Evolutionary conservation across 2,797 vertebrate genomes (phyloP).

Genomic region (Anguilla anguilla): DNA sequence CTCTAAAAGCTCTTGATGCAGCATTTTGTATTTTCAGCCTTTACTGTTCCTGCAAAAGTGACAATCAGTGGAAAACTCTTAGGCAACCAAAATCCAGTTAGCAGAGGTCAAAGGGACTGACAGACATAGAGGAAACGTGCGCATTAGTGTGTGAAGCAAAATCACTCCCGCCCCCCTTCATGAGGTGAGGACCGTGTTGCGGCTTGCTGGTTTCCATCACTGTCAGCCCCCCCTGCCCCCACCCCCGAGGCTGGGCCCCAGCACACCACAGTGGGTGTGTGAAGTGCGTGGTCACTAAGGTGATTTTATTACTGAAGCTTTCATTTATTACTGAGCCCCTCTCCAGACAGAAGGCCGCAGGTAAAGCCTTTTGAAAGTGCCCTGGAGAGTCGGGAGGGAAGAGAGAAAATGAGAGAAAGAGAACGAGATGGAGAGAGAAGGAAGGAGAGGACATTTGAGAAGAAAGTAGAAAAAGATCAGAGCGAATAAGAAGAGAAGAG

Average conservation of each 20-base stretch:
- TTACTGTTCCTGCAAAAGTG: not conserved
- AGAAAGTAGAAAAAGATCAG: not conserved
- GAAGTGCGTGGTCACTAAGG: not conserved
- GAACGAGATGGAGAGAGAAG: not conserved
- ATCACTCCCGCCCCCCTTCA: not conserved
- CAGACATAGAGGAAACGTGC: not conserved
- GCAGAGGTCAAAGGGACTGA: not conserved
- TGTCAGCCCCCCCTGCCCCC: constrained; percentile 36
- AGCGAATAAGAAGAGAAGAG: not conserved
- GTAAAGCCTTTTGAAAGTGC: not conserved
- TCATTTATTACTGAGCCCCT: not conserved
- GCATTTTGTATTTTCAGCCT: not conserved
- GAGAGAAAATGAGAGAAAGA: not conserved
- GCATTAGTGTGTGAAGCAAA: not conserved
- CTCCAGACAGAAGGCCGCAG: not conserved
- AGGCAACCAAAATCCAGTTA: constrained; percentile 27
- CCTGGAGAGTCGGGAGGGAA: not conserved
- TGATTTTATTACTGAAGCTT: not conserved
- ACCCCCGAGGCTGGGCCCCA: constrained; percentile 42
- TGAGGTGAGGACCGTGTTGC: constrained; percentile 38
- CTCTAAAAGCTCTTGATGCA: not conserved
- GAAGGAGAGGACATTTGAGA: not conserved
- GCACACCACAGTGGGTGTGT: not conserved
- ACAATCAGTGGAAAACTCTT: not conserved
- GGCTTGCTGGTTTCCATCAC: constrained; percentile 30